A percentile compares a stretch with the other conserved stretches of the same genome.
These are phyloP conservation scores for Hirtodrosophila alboralis DNA, from an alignment of 2,888 invertebrate species.

Conservation along the genomic window DNA sequence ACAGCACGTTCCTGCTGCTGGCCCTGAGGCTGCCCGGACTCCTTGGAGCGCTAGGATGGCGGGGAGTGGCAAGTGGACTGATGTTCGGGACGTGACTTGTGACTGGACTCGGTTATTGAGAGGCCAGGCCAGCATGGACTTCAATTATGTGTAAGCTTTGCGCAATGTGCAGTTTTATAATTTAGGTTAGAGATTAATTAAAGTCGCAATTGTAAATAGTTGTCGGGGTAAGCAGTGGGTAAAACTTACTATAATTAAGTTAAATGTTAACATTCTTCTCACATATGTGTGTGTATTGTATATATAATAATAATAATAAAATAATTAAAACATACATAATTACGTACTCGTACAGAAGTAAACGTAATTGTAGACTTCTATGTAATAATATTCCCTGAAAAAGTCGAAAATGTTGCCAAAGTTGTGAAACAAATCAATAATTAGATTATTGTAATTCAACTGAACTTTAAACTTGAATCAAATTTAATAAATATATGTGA, in stretches of 20 bases:
- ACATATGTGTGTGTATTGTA: slow-evolving; percentile 19
- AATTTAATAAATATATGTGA: slow-evolving; percentile 56
- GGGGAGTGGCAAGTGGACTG: slow-evolving; percentile 37
- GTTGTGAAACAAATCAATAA: slow-evolving; percentile 82
- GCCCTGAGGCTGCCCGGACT: slow-evolving; percentile 50
- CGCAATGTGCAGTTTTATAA: slow-evolving; percentile 75
- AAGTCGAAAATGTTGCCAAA: slow-evolving; percentile 46
- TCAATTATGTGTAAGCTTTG: slow-evolving; percentile 78
- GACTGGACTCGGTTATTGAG: slow-evolving; percentile 74
- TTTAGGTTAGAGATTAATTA: slow-evolving; percentile 79
- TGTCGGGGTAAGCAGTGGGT: slow-evolving; percentile 19
- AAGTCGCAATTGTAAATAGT: slow-evolving; percentile 70
- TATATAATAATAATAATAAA: too few species aligned
- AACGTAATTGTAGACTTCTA: slow-evolving; percentile 11
- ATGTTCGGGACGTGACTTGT: slow-evolving; percentile 77
- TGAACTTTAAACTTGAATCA: slow-evolving; percentile 40
- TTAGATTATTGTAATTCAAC: slow-evolving; percentile 67
- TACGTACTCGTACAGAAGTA: slow-evolving; percentile 3
- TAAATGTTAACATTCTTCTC: slow-evolving; percentile 47
- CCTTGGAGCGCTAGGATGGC: slow-evolving; percentile 23
- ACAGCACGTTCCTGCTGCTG: slow-evolving; percentile 60
- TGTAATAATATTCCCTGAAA: slow-evolving; percentile 15
- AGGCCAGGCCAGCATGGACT: slow-evolving; percentile 59
- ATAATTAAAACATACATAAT: background rate
- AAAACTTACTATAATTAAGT: slow-evolving; percentile 68